Conservation (phyloP, 2,113 vertebrate genomes). For the Acanthisitta chloris region DNA sequence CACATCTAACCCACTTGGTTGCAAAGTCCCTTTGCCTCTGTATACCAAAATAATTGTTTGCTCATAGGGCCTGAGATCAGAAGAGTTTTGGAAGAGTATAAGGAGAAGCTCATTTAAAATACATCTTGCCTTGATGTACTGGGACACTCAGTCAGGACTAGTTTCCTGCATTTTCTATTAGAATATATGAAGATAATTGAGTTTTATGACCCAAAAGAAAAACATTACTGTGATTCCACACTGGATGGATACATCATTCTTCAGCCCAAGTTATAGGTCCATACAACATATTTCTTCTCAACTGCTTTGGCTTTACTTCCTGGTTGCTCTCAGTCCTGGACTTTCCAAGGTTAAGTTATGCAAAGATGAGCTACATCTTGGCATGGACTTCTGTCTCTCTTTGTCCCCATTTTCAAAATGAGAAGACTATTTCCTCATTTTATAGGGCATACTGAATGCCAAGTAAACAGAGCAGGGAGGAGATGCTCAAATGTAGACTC, state of each 20-base stretch:
- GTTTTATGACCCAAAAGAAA: neutral
- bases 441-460: neutral
- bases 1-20: neutral
- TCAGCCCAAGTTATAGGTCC: neutral
- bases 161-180: neutral
- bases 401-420: neutral
- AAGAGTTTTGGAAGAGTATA: neutral
- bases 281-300: neutral
- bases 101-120: neutral
- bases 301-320: neutral
- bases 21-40: no score
- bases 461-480: neutral
- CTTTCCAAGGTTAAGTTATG: neutral
- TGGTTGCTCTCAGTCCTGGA: neutral
- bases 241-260: neutral
- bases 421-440: neutral
- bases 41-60: no score
- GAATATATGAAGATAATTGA: accelerated
- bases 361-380: neutral
- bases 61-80: no score
- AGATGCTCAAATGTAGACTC: neutral
- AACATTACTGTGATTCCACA: neutral
- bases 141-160: neutral
- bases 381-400: neutral
- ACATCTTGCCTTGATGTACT: neutral